Evolutionary conservation across 2,888 invertebrate genomes (phyloP).

Genomic region (Thecophora atra): DNA sequence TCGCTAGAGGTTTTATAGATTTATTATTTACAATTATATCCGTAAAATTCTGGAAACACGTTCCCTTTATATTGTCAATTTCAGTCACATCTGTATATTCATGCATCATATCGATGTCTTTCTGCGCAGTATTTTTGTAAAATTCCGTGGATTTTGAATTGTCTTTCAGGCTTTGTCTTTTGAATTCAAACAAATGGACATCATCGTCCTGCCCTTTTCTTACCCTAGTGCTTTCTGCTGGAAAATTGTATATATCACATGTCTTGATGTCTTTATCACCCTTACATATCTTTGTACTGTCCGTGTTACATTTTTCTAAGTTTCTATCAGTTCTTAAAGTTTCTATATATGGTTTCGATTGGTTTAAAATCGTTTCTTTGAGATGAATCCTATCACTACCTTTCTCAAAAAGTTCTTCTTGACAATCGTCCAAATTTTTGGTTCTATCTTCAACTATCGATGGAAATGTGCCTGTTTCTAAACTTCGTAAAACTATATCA

Average conservation of each 20-base stretch:
- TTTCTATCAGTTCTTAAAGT: not conserved
- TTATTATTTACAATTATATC: not conserved
- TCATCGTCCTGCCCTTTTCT: conserved; percentile 15
- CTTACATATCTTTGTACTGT: conserved; percentile 48
- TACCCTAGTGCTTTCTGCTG: conserved; percentile 43
- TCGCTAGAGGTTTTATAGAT: not conserved
- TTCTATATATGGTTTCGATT: conserved; percentile 35
- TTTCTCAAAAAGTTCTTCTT: conserved; percentile 56
- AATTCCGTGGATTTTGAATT: conserved; percentile 17
- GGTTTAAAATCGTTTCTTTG: conserved; percentile 50
- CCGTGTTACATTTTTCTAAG: conserved; percentile 38
- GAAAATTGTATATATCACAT: conserved; percentile 52
- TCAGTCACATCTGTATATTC: not conserved
- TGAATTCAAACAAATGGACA: not conserved
- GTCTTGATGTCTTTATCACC: conserved; percentile 36
- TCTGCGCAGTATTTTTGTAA: conserved; percentile 12
- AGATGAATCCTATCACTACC: conserved; percentile 54
- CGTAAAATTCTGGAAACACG: not conserved
- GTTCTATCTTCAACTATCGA: conserved; percentile 40
- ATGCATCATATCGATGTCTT: not conserved
- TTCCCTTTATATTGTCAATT: conserved; percentile 4
- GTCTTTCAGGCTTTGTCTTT: conserved; percentile 12
- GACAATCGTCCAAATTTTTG: not conserved
- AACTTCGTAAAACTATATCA: conserved; percentile 50
- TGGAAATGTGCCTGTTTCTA: conserved; percentile 32